Conservation (phyloP, 2,888 invertebrate species). For the Helleia helle region DNA sequence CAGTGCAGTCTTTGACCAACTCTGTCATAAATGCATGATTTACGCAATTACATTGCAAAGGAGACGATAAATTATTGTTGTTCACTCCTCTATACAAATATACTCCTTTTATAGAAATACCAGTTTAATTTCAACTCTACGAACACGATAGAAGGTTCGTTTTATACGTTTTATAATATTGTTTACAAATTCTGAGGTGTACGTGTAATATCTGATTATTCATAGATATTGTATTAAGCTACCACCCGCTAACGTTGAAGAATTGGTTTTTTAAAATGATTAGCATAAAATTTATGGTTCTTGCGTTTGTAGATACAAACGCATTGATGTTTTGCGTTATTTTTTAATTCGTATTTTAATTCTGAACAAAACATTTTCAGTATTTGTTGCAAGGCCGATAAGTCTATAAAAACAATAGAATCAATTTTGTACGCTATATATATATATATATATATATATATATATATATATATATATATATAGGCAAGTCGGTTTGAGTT, state of each 20-base stretch:
- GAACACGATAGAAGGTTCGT: not conserved
- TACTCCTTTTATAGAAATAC: conserved; percentile 16
- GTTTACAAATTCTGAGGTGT: conserved; percentile 9
- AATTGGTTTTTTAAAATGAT: conserved; percentile 28
- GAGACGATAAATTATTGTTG: conserved; percentile 59
- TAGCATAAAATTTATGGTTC: conserved; percentile 22
- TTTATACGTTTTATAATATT: conserved; percentile 1
- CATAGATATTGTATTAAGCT: conserved; percentile 60
- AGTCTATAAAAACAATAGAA: no score
- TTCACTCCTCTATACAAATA: conserved; percentile 47
- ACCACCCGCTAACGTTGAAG: conserved; percentile 65
- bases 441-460: no score
- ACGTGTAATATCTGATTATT: conserved; percentile 47
- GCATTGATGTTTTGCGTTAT: not conserved
- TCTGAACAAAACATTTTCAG: no score
- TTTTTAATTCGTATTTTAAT: no score
- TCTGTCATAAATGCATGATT: conserved; percentile 71
- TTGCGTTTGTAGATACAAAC: conserved; percentile 21
- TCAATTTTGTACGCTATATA: no score
- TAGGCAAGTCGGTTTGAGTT: no score
- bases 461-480: no score
- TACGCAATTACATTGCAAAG: conserved; percentile 66
- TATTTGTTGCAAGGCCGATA: no score
- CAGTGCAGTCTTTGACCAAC: conserved; percentile 41
- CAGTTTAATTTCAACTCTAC: conserved; percentile 29